Base-by-base conservation (phyloP, 2,888 invertebrate genomes). In the Entomobrya multifasciata region DNA sequence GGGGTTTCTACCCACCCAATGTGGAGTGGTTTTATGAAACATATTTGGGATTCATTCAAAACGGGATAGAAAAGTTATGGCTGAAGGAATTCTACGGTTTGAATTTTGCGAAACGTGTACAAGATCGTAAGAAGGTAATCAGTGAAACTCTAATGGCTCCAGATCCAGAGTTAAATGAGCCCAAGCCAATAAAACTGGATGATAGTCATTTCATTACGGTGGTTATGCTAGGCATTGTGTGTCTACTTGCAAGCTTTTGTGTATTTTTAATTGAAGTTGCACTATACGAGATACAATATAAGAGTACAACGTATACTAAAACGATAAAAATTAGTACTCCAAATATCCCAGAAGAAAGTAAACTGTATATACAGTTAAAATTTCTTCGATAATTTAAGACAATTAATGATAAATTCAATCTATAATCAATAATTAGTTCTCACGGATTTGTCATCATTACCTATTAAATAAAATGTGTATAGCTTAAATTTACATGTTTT, bases 1-100 rank as follows among this genome's bases (percentile, higher is more conserved):
- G 72, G 72, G 52, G 36, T 4, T 82, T 82, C 20, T 83, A 76
- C 25, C 83, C 83, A 36, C 83, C 83, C 17, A 83, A 83, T 52
- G 74, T 36, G 15, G 76, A 76, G 25, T 83, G 76, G 76, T 10
- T 83, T 8, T 83, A 76, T 41, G 83, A 76, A 52, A 76, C 76
- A 3, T 52, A 76, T 52, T 36, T 83, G 17, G 76, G 2, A 6
- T 83, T 83, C 25, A 6, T 36, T 60, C 62, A 83, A 52, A 83
- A 36, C 49, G 83, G 83, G 20, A 76, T 83, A 22, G 83, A 83
- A 30, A 10, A 25, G 1, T n/a, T 83, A 10, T 83, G 83, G 83
- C 62, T 62, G 15, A 15, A 49, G 17, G 83, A 83, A 52, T 83
- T 76, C 52, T 83, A 76, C 25, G 83, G 83, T 22, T 17, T 83